Evolutionary conservation across 2,888 invertebrate species (phyloP).

Genomic region (Heliconius ethilla): DNA sequence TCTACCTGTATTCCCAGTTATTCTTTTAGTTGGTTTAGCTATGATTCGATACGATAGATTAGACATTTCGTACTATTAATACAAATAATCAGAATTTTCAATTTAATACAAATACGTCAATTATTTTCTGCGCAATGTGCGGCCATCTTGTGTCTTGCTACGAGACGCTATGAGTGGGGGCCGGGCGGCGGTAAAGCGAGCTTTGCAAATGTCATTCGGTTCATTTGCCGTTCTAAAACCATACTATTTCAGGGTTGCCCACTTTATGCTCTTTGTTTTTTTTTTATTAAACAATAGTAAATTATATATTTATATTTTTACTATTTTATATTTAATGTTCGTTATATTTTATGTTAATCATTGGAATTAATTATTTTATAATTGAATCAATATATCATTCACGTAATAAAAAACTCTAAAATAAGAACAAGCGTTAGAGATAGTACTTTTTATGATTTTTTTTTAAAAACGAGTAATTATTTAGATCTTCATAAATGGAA

Average conservation of each 20-base stretch:
- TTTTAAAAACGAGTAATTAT: too few relatives aligned
- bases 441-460: not conserved
- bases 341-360: not conserved
- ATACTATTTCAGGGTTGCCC: conserved; percentile 14
- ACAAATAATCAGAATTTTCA: conserved; percentile 37
- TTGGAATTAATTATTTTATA: too few relatives aligned
- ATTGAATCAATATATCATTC: not conserved
- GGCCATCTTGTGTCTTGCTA: conserved; percentile 48
- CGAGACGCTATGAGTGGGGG: conserved; percentile 27
- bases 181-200: conserved; percentile 5
- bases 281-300: not conserved
- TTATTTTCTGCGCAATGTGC: conserved; percentile 42
- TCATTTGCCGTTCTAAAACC: conserved; percentile 18
- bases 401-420: not conserved
- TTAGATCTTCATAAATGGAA: too few relatives aligned
- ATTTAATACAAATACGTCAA: conserved; percentile 41
- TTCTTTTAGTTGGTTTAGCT: conserved; percentile 88
- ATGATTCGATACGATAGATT: conserved; percentile 89
- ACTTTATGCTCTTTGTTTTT: not conserved
- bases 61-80: conserved; percentile 79
- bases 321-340: not conserved
- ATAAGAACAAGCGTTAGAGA: not conserved
- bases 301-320: not conserved
- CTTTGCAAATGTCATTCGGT: conserved; percentile 14
- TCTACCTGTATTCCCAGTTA: conserved; percentile 86